Evolutionary conservation across 2,113 vertebrate genomes (phyloP).

Genomic region (Phrynosoma blainvillii): DNA sequence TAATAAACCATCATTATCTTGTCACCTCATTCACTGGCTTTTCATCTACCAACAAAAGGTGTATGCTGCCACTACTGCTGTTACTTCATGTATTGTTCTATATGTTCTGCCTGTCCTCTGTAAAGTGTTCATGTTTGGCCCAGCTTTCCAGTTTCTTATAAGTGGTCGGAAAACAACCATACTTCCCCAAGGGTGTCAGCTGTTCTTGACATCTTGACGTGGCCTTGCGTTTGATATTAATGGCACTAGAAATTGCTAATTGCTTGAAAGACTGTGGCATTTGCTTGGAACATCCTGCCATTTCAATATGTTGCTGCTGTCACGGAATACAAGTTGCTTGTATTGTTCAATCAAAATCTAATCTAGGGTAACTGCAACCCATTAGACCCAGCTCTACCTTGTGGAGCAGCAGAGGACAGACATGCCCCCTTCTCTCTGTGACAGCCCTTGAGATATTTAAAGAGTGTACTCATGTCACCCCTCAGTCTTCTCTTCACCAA

Average conservation of each 20-base stretch:
- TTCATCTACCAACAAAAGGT: background rate
- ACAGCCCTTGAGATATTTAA: no score
- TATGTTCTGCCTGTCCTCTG: background rate
- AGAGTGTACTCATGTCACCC: no score
- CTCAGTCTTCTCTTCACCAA: no score
- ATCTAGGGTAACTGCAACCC: no score
- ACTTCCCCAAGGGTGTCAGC: background rate
- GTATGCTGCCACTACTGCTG: background rate
- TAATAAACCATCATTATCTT: conserved; percentile 44
- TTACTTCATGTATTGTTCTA: background rate
- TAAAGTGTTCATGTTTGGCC: background rate
- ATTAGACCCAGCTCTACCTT: no score
- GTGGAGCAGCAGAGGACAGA: no score
- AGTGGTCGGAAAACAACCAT: background rate
- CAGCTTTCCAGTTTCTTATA: background rate
- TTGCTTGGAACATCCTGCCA: background rate
- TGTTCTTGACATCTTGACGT: background rate
- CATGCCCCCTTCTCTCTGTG: no score
- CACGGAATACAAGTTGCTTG: background rate
- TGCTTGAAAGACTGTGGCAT: background rate
- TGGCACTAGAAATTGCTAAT: background rate
- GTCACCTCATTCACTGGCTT: conserved; percentile 6
- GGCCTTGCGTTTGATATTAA: background rate
- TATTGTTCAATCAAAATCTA: no score
- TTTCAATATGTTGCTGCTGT: background rate